Evolutionary conservation across 2,797 vertebrate species (phyloP).

Genomic region (Enteromius viviparus): DNA sequence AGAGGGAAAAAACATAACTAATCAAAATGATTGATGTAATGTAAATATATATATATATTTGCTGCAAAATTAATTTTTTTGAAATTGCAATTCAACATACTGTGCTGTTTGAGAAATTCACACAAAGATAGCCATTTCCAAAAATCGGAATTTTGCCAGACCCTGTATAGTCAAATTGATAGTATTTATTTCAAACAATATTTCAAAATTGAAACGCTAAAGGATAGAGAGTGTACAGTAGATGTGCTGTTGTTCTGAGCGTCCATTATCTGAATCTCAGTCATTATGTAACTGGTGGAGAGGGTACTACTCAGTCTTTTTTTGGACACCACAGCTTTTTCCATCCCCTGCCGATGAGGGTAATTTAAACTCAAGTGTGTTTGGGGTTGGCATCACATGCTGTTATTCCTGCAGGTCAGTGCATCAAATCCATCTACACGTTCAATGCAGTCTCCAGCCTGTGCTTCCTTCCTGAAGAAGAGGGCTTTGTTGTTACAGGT

Average conservation of each 20-base stretch:
- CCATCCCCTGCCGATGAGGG: not conserved
- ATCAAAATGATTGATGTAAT: too few relatives aligned
- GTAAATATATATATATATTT: too few relatives aligned
- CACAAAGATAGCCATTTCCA: not conserved
- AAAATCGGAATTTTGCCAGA: not conserved
- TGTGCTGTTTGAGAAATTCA: not conserved
- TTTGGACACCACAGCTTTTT: not conserved
- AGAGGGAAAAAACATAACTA: too few relatives aligned
- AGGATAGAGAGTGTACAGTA: not conserved
- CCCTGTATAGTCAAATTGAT: not conserved
- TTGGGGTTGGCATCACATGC: constrained; percentile 1
- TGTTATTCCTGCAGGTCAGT: constrained; percentile 73
- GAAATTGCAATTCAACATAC: not conserved
- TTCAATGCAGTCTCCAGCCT: constrained; percentile 81
- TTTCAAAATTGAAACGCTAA: not conserved
- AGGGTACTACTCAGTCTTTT: not conserved
- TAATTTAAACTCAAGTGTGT: constrained; percentile 11
- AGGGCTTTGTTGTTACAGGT: constrained; percentile 78
- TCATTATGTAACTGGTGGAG: constrained; percentile 13
- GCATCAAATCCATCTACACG: constrained; percentile 84
- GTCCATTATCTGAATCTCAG: constrained; percentile 25
- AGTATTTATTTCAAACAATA: not conserved
- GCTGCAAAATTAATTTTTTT: too few relatives aligned
- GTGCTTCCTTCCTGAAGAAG: constrained; percentile 77
- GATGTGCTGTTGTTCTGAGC: constrained; percentile 16